Conservation (phyloP, 1,140 invertebrate genomes). For the Drosophila orena region DNA sequence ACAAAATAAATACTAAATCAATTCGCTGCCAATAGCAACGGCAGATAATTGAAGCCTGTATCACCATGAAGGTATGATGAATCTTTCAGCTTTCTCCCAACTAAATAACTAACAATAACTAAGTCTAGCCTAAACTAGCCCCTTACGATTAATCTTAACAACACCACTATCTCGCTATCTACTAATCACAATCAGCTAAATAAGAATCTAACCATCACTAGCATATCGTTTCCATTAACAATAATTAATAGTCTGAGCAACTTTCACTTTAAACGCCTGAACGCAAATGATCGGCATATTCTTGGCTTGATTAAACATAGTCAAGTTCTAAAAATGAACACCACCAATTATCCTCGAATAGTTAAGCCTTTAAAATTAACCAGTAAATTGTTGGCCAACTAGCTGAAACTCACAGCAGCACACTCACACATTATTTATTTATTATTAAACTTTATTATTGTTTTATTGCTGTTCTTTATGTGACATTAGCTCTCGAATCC, state of each 20-base stretch:
- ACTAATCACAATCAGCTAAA: constrained; percentile 47
- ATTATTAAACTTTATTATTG: constrained; percentile 12
- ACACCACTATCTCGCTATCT: constrained; percentile 35
- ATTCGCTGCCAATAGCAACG: constrained; percentile 86
- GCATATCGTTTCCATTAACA: constrained; percentile 43
- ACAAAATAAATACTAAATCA: constrained; percentile 67
- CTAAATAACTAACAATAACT: constrained; percentile 49
- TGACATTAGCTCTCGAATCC: constrained; percentile 13
- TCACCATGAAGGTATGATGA: constrained; percentile 93
- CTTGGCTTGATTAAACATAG: constrained; percentile 21
- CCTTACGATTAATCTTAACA: constrained; percentile 20
- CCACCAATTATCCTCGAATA: constrained; percentile 16
- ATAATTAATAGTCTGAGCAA: constrained; percentile 33
- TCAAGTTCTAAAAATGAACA: constrained; percentile 44
- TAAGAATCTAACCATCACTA: constrained; percentile 42
- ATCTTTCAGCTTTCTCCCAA: constrained; percentile 63
- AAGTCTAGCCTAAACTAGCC: constrained; percentile 38
- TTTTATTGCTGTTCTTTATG: constrained; percentile 12
- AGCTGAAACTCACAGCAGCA: constrained; percentile 60
- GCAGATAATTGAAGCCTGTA: constrained; percentile 96
- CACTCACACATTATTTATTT: constrained; percentile 53
- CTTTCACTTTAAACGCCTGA: constrained; percentile 48
- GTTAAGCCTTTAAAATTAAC: constrained; percentile 18
- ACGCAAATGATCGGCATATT: constrained; percentile 38
- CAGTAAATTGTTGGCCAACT: constrained; percentile 41